Evolutionary conservation across 2,888 invertebrate genomes (phyloP).

Genomic region (Drosophila fulvimacula): DNA sequence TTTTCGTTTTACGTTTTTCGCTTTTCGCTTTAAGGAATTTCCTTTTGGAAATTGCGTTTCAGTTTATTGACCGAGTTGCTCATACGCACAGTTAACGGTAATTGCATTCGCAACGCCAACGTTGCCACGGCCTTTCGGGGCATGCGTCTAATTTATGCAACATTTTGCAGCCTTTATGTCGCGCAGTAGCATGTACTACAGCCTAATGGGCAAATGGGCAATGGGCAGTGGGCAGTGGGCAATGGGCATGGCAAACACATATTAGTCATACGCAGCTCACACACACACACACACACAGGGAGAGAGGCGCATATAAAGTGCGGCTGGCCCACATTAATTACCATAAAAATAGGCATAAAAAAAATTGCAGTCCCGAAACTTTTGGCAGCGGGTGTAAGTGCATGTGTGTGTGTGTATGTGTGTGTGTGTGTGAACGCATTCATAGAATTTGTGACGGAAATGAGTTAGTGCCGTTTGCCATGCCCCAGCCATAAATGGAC

Average conservation of each 20-base stretch:
- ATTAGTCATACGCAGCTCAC: constrained; percentile 66
- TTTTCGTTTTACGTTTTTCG: too few species aligned
- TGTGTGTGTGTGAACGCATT: constrained; percentile 43
- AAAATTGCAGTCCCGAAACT: constrained; percentile 33
- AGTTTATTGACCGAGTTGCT: constrained; percentile 34
- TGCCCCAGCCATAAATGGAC: constrained; percentile 47
- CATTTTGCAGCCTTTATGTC: constrained; percentile 38
- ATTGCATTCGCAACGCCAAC: constrained; percentile 18
- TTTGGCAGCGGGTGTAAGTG: constrained; percentile 8
- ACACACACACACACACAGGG: constrained; percentile 21
- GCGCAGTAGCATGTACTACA: constrained; percentile 5
- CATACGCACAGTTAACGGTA: constrained; percentile 56
- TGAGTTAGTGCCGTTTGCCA: constrained; percentile 74
- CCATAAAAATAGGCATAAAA: constrained; percentile 66
- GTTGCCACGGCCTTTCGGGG: not conserved
- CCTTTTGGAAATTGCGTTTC: not conserved
- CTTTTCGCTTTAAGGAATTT: not conserved
- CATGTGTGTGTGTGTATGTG: not conserved
- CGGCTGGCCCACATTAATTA: constrained; percentile 73
- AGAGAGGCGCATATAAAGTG: not conserved
- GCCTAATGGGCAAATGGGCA: constrained; percentile 3
- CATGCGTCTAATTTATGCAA: constrained; percentile 40
- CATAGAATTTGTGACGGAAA: constrained; percentile 78
- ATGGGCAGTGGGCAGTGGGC: constrained; percentile 28
- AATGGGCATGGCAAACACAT: constrained; percentile 30